A percentile compares a stretch with the other conserved stretches of the same genome.
phyloP scores from a whole-genome alignment of 2,113 vertebrate genomes.

The Spheniscus mendiculus region DNA sequence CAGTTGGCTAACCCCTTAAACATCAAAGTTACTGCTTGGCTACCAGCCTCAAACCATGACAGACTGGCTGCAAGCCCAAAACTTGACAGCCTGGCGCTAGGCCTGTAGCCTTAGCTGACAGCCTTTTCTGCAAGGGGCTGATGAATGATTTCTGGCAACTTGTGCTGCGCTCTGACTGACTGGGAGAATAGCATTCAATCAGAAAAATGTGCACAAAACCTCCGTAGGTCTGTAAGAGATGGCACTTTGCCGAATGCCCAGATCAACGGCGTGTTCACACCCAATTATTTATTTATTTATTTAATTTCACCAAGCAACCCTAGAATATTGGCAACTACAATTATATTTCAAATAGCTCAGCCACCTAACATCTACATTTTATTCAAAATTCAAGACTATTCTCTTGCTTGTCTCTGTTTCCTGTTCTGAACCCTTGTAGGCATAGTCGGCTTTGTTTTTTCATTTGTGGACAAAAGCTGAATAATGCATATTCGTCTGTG shows the following conservation, averaged over 20 bases:
- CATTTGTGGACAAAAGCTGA: not conserved
- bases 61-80: constrained; percentile 89
- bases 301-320: not conserved
- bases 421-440: not conserved
- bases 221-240: not conserved
- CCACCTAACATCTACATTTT: not conserved
- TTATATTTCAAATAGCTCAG: not conserved
- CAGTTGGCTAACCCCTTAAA: constrained; percentile 88
- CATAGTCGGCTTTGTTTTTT: not conserved
- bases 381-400: not conserved
- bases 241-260: not conserved
- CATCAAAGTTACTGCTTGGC: constrained; percentile 96
- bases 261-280: not conserved
- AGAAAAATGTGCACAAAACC: constrained; percentile 23
- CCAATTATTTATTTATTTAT: not conserved
- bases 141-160: constrained; percentile 88
- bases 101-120: constrained; percentile 85
- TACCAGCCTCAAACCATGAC: constrained; percentile 88
- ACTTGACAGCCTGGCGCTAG: constrained; percentile 86
- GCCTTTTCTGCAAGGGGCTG: constrained; percentile 84
- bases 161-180: constrained; percentile 58
- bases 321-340: not conserved
- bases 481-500: not conserved
- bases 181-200: constrained; percentile 58
- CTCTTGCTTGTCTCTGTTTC: not conserved